A percentile compares a stretch with the other conserved stretches of the same genome.
Evolutionary conservation across 35 echinoderm and acorn worm species (phyloP).

Genomic region (Chiridota heheva): DNA sequence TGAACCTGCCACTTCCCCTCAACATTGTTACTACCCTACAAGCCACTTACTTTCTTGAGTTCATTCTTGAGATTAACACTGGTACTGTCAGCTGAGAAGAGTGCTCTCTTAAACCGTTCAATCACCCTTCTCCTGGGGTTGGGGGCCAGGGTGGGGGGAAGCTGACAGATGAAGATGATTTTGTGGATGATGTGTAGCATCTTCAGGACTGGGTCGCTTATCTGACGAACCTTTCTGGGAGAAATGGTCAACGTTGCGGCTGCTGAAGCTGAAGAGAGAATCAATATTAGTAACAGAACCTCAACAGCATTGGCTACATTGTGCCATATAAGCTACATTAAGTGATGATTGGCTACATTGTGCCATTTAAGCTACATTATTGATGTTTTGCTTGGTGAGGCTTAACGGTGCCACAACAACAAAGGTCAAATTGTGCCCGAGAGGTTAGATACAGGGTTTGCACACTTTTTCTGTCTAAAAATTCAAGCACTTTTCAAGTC

Average conservation of each 20-base stretch:
- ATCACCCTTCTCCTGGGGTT: slow-evolving; percentile 92
- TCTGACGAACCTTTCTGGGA: slow-evolving; percentile 95
- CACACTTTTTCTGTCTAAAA: no score
- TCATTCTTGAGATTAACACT: slow-evolving; percentile 94
- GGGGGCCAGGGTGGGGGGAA: slow-evolving; percentile 84
- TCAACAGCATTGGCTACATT: background rate
- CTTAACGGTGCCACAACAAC: no score
- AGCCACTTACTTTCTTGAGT: slow-evolving; percentile 84
- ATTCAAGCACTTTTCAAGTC: no score
- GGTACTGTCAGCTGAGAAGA: slow-evolving; percentile 86
- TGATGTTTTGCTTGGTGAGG: no score
- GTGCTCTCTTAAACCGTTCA: slow-evolving; percentile 92
- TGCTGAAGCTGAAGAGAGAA: slow-evolving; percentile 62
- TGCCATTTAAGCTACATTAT: background rate
- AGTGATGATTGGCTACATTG: background rate
- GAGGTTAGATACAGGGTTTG: no score
- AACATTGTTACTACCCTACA: no score
- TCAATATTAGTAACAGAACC: background rate
- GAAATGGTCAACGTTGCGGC: slow-evolving; percentile 93
- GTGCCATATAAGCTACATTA: background rate
- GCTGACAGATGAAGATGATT: slow-evolving; percentile 95
- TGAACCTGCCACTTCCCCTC: no score
- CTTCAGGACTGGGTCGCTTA: slow-evolving; percentile 92
- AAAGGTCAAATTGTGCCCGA: no score
- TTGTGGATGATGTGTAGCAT: slow-evolving; percentile 96